Evolutionary conservation across 92 coral and sea anemone species (phyloP), one percentile per base, ranked within the genome.

Genomic region (Umimayanthus chanpuru): DNA sequence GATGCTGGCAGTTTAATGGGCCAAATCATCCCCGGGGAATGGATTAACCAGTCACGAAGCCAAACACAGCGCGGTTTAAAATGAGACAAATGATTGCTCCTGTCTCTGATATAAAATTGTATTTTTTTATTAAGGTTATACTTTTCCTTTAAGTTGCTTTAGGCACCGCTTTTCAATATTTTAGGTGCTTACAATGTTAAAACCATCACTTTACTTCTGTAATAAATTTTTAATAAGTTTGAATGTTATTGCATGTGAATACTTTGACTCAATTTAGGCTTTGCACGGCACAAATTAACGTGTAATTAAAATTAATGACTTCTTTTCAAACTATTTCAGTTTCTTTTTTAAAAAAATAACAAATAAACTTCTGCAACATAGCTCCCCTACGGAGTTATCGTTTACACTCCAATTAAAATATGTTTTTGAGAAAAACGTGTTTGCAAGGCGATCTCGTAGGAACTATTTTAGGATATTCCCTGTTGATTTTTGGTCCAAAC

Each of bases 221-320:
- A 80, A 26, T 83, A 44, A 83, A 83, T 70, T 32, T 70, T 83
- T 68, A 47, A 83, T 71, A 64, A 66, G 86, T 47, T 83, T 81
- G 65, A 83, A 71, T 67, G 58, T 68, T 70, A 44, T 70, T 71
- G 66, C 53, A 10, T 56, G 84, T 53, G 44, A 11, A 26, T 66
- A 38, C 23, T 41, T 29, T 39, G 87, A 70, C 76, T 83, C 79
- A 83, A 83, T 83, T 83, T 70, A 71, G 2, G 67, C 78, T 70
- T 70, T 68, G 87, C 87, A 67, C 36, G 61, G 76, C 68, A 83
- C 68, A 83, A 83, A 83, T 67, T 83, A 83, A 83, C 25, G 87
- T 70, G 87, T 73, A 71, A 83, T 83, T 83, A 83, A 83, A 83
- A 83, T 83, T 83, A 83, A 83, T 83, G 87, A 72, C 87, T 29